Evolutionary conservation across 2,113 vertebrate species (phyloP).

Genomic region (Rhinoderma darwinii): DNA sequence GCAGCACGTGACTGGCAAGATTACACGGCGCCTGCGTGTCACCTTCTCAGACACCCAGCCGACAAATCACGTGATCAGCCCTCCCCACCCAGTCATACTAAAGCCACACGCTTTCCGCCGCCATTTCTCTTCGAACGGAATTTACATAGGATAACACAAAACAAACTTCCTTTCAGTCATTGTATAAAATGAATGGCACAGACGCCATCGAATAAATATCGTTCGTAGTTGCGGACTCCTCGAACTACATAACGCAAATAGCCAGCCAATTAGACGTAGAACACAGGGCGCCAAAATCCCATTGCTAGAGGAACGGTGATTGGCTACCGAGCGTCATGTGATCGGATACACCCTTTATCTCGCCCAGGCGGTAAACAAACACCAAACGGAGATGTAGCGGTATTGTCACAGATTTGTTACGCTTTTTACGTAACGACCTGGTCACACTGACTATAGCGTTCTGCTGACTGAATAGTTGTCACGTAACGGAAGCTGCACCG

Average conservation of each 20-base stretch:
- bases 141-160: background rate
- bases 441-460: background rate
- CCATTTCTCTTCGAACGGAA: background rate
- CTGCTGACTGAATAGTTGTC: background rate
- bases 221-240: too few relatives aligned
- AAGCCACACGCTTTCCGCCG: background rate
- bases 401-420: background rate
- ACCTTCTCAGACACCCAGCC: background rate
- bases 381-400: background rate
- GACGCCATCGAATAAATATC: background rate
- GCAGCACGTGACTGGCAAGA: background rate
- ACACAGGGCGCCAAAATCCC: conserved; percentile 1
- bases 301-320: background rate
- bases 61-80: background rate
- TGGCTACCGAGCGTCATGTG: background rate
- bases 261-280: background rate
- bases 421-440: background rate
- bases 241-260: background rate
- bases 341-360: background rate
- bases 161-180: background rate
- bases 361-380: background rate
- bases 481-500: background rate
- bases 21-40: background rate
- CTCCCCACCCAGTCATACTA: background rate
- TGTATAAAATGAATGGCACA: background rate